These are phyloP conservation scores for Callaeas wilsoni DNA, from an alignment of 2,113 vertebrate species.

Conservation along the genomic window DNA sequence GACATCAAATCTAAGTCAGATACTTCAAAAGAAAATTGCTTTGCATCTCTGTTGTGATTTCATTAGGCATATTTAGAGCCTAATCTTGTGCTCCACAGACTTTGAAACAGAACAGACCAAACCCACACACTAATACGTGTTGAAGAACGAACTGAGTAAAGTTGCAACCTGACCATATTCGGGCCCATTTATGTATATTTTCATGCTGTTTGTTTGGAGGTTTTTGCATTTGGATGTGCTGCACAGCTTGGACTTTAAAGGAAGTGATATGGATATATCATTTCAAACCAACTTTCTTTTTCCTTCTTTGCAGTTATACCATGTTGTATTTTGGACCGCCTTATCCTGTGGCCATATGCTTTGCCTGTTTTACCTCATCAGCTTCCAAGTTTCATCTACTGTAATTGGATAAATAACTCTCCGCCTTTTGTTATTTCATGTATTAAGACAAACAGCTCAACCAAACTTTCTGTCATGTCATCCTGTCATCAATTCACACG, in stretches of 20 bases:
- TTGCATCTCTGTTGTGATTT: background rate
- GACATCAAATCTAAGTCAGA: background rate
- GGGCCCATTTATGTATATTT: background rate
- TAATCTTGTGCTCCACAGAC: background rate
- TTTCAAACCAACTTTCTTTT: background rate
- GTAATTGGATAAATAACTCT: background rate
- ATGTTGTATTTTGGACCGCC: background rate
- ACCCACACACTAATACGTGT: background rate
- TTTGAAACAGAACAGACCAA: background rate
- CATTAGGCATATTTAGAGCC: background rate
- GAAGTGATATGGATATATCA: background rate
- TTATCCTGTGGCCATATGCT: background rate
- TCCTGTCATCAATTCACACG: background rate
- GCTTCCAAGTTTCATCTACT: background rate
- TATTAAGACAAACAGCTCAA: background rate
- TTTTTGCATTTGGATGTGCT: background rate
- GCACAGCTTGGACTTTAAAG: background rate
- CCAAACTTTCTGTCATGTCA: background rate
- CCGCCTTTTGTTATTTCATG: background rate
- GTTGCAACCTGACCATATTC: background rate
- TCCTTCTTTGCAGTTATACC: background rate
- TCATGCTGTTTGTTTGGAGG: background rate
- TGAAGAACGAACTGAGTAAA: background rate
- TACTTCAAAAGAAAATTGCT: background rate
- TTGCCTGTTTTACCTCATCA: background rate